Evolutionary conservation across 2,888 invertebrate genomes (phyloP).

Genomic region (Galeopsomyia nigrocyanea): DNA sequence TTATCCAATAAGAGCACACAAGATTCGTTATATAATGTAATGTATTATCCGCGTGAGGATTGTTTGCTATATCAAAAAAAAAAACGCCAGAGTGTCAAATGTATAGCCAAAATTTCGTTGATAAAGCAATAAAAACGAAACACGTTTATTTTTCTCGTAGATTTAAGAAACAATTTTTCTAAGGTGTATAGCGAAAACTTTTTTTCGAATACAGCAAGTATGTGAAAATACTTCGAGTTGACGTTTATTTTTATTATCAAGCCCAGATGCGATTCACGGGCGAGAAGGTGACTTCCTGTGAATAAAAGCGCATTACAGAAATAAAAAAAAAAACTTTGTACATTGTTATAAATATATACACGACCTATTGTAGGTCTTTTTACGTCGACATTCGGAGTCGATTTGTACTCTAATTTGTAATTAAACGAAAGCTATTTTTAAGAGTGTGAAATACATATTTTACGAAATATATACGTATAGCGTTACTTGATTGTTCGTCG

Average conservation of each 20-base stretch:
- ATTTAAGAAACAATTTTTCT: too few species aligned
- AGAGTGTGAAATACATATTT: not conserved
- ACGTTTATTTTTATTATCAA: too few species aligned
- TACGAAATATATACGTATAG: slow-evolving; percentile 3
- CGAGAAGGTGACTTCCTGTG: slow-evolving; percentile 23
- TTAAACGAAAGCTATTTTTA: slow-evolving; percentile 3
- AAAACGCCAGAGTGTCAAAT: slow-evolving; percentile 21
- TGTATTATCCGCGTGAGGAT: too few species aligned
- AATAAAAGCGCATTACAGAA: not conserved
- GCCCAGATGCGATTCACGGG: slow-evolving; percentile 31
- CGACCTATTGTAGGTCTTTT: slow-evolving; percentile 9
- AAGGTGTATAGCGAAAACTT: too few species aligned
- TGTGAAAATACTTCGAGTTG: too few species aligned
- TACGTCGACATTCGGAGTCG: not conserved
- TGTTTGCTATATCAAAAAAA: not conserved
- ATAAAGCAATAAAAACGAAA: too few species aligned
- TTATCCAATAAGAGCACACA: not conserved
- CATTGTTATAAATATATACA: slow-evolving; percentile 1
- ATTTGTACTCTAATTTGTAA: slow-evolving; percentile 11
- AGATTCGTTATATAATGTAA: not conserved
- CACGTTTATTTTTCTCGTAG: too few species aligned
- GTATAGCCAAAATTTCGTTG: not conserved
- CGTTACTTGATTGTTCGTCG: slow-evolving; percentile 12
- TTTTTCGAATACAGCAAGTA: too few species aligned
- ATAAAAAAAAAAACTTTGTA: not conserved